phyloP scores from a whole-genome alignment of 92 coral and sea anemone genomes.

The Epizoanthus stellaris region DNA sequence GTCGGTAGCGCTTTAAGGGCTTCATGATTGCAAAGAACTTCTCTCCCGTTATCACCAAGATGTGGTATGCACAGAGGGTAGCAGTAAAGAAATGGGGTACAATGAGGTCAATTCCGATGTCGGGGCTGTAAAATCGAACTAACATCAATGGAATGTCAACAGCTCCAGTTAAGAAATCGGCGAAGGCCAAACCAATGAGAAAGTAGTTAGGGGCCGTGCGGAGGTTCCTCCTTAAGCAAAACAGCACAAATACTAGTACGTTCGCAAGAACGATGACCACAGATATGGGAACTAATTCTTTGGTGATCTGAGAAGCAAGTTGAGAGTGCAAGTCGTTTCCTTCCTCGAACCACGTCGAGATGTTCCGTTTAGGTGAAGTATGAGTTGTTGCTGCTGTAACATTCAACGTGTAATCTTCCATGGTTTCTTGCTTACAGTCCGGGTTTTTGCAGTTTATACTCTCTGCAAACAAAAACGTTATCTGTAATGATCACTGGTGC shows the following conservation, averaged over 20 bases:
- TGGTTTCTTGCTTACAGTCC: too few species aligned
- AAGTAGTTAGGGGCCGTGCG: slow-evolving; percentile 33
- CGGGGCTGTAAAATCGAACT: neutral
- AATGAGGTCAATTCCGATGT: neutral
- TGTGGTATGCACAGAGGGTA: slow-evolving; percentile 36
- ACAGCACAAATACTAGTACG: slow-evolving; percentile 21
- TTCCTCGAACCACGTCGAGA: too few species aligned
- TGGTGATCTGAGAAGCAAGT: slow-evolving; percentile 12
- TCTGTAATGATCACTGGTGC: too few species aligned
- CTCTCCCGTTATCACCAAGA: slow-evolving; percentile 32
- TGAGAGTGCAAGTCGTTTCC: too few species aligned
- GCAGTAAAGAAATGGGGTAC: slow-evolving; percentile 26
- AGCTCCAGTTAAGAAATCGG: slow-evolving; percentile 35
- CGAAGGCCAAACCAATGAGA: slow-evolving; percentile 24
- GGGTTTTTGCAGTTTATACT: too few species aligned
- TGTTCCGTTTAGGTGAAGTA: too few species aligned
- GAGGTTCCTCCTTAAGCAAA: neutral
- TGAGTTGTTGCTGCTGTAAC: too few species aligned
- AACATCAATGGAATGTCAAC: slow-evolving; percentile 25
- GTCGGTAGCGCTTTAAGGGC: slow-evolving; percentile 13
- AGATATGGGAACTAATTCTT: slow-evolving; percentile 23
- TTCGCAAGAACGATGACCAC: slow-evolving; percentile 26
- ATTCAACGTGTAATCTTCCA: too few species aligned
- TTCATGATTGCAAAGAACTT: slow-evolving; percentile 36
- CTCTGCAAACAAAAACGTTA: too few species aligned